Evolutionary conservation across 2,113 vertebrate species (phyloP), one percentile per base, ranked within the genome.

Genomic region (Oreocharis arfaki): DNA sequence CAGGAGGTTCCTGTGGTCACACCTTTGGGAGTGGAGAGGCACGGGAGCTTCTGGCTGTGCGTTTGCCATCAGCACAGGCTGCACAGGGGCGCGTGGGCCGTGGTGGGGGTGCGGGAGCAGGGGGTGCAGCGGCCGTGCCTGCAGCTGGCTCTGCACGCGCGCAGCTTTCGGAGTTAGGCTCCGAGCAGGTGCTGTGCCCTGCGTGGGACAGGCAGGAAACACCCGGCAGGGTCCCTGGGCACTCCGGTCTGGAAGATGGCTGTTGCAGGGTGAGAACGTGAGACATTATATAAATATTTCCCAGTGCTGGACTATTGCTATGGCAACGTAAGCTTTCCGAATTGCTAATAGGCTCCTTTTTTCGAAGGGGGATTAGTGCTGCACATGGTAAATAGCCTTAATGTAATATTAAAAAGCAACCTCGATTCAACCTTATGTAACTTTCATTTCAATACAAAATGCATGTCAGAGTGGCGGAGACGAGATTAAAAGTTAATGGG

Each of bases 271-370:
- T 64, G 68, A 55, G 84, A 92, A 88, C 4, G 24, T 80, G 70
- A 91, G 90, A 33, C 85, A 26, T 94, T 78, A 94, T 84, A 96
- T 95, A 93, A 95, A 96, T 95, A 96, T 96, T 96, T 94, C 95
- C 87, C 78, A 33, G 85, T 52, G 82, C 92, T 67, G 95, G 96
- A 86, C 88, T 61, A 84, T 96, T 49, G 79, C 95, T 77, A 89
- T 93, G 93, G 93, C 74, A 94, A 96, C 92, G 4, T 33, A 53
- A 92, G 96, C 92, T 93, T 95, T 90, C 76, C 8, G 68, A 94
- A 95, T 95, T 90, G 75, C 82, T 91, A 88, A 93, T 74, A 46
- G 13, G 64, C 76, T 94, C 35, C 13, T 67, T 76, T 68, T 89
- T 89, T 77, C 90, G 92, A 84, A 93, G 83, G 59, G 60, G 85